phyloP scores from a whole-genome alignment of 1,140 invertebrate genomes.

The Pomacea maculata region DNA sequence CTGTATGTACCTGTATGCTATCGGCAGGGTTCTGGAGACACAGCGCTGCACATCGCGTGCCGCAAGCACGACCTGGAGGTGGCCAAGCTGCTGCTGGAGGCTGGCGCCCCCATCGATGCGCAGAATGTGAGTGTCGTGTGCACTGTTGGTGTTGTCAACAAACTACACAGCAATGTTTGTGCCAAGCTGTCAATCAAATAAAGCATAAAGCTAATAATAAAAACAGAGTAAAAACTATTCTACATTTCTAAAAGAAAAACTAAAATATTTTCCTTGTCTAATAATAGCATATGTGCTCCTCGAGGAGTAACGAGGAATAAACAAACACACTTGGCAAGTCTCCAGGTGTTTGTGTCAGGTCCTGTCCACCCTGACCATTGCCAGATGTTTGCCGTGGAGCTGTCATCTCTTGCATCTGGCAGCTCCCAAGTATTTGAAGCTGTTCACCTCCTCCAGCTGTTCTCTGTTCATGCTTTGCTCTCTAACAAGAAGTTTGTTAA shows the following conservation, averaged over 20 bases:
- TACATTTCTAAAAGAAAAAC: background rate
- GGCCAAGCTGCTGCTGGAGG: constrained; percentile 89
- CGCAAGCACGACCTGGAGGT: constrained; percentile 89
- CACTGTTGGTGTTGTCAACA: background rate
- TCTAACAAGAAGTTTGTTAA: too few relatives aligned
- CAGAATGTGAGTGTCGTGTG: constrained; percentile 78
- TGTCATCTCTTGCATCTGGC: background rate
- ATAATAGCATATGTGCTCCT: too few relatives aligned
- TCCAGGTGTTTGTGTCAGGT: too few relatives aligned
- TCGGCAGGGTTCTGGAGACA: constrained; percentile 72
- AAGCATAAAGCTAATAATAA: background rate
- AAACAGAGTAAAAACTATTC: background rate
- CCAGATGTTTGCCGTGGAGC: background rate
- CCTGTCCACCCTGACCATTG: too few relatives aligned
- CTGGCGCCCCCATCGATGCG: constrained; percentile 88
- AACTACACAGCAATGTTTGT: background rate
- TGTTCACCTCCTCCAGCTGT: too few relatives aligned
- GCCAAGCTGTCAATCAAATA: background rate
- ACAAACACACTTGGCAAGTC: background rate
- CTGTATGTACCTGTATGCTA: background rate
- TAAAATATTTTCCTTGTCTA: too few relatives aligned
- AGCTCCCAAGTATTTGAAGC: too few relatives aligned
- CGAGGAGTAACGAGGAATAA: too few relatives aligned
- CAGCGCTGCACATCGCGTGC: constrained; percentile 90
- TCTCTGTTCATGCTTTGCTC: too few relatives aligned